Evolutionary conservation across 2,888 invertebrate species (phyloP).

Genomic region (Eupithecia centaureata): DNA sequence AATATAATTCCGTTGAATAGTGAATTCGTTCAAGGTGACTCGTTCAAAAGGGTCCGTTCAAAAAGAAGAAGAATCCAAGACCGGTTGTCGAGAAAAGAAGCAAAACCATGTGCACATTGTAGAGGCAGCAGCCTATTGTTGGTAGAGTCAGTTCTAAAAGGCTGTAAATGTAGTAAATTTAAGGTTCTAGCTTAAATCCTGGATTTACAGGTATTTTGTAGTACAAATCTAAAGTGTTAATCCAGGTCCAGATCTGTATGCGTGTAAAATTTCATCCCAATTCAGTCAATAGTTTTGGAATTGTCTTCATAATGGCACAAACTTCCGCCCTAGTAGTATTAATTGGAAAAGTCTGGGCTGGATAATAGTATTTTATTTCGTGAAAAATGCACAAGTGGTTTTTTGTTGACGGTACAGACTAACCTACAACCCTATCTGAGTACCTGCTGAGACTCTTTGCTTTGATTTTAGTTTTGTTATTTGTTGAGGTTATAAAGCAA

Average conservation of each 20-base stretch:
- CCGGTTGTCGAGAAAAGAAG: slow-evolving; percentile 46
- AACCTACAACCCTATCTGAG: neutral
- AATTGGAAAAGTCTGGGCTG: too few relatives aligned
- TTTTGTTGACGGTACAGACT: neutral
- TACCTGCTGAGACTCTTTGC: neutral
- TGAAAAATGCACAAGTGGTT: too few relatives aligned
- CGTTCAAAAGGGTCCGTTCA: slow-evolving; percentile 21
- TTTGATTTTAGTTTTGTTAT: neutral
- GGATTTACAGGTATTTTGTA: too few relatives aligned
- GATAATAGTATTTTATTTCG: too few relatives aligned
- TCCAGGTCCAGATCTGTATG: too few relatives aligned
- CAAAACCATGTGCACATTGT: slow-evolving; percentile 26
- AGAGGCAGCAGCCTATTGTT: neutral
- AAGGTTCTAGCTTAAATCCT: too few relatives aligned
- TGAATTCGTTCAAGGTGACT: slow-evolving; percentile 34
- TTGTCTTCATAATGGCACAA: too few relatives aligned
- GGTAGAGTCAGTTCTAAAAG: neutral
- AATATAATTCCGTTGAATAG: slow-evolving; percentile 15
- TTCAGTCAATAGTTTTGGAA: too few relatives aligned
- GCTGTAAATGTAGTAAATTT: neutral
- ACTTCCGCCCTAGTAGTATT: too few relatives aligned
- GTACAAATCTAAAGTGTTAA: too few relatives aligned
- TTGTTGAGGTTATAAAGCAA: neutral
- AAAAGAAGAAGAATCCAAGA: slow-evolving; percentile 39
- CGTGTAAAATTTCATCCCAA: too few relatives aligned